Percentiles rank a stretch among this genome's conserved stretches.
Evolutionary conservation across 2,797 vertebrate species (phyloP).

Genomic region (Danio kyathit): DNA sequence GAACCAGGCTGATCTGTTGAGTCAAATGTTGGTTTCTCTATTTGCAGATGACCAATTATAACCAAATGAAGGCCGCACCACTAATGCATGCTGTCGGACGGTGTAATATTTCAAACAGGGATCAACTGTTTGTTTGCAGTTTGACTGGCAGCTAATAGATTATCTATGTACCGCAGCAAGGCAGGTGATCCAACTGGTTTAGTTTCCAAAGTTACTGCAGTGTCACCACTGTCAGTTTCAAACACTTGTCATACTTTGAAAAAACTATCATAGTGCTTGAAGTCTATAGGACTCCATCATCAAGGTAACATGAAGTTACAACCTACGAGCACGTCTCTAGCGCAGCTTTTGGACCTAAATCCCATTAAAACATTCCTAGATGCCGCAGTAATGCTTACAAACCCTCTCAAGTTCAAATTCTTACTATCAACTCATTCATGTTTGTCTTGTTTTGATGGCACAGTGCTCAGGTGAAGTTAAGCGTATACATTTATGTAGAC

Average conservation of each 20-base stretch:
- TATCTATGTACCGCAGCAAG: background rate
- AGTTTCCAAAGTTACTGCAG: background rate
- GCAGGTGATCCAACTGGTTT: constrained; percentile 21
- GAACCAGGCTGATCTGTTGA: background rate
- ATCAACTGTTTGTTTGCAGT: constrained; percentile 12
- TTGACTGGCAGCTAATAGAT: background rate
- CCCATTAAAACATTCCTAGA: background rate
- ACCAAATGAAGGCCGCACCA: constrained; percentile 20
- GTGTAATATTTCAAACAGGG: background rate
- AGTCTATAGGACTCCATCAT: background rate
- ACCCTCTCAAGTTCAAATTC: background rate
- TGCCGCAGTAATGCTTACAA: background rate
- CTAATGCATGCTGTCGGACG: background rate
- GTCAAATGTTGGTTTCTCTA: constrained; percentile 3
- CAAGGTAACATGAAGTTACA: background rate
- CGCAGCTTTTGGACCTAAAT: background rate
- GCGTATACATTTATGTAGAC: too few species aligned
- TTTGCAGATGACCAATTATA: constrained; percentile 16
- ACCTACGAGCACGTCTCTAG: background rate
- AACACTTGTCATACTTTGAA: background rate
- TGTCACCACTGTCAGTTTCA: background rate
- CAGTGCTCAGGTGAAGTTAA: background rate
- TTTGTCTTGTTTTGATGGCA: background rate
- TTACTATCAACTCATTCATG: background rate
- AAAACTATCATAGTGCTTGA: background rate